A percentile compares a stretch with the other conserved stretches of the same genome.
Evolutionary conservation across 2,797 vertebrate genomes (phyloP).

Genomic region (Hippocampus kuda): DNA sequence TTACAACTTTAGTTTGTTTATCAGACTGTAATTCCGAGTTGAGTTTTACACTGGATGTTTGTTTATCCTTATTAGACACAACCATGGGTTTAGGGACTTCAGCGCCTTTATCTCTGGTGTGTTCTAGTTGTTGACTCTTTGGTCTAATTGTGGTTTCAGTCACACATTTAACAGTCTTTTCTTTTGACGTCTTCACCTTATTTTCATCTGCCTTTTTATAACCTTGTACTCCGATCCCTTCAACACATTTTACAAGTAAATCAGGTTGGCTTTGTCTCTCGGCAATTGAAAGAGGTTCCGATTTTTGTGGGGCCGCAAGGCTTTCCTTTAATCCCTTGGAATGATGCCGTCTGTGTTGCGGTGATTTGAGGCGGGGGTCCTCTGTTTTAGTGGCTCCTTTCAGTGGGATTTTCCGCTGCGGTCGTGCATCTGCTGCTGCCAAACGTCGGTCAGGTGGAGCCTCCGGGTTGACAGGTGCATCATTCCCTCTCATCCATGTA

Average conservation of each 20-base stretch:
- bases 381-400: slow-evolving; percentile 20
- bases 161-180: not conserved
- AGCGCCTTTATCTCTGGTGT: slow-evolving; percentile 9
- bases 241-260: slow-evolving; percentile 42
- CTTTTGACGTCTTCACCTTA: slow-evolving; percentile 3
- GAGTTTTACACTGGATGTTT: not conserved
- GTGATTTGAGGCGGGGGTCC: slow-evolving; percentile 34
- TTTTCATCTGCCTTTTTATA: slow-evolving; percentile 30
- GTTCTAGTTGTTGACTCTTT: slow-evolving; percentile 9
- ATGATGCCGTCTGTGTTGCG: slow-evolving; percentile 38
- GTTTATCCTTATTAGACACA: not conserved
- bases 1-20: not conserved
- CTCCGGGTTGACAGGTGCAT: slow-evolving; percentile 49
- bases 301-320: slow-evolving; percentile 32
- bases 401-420: slow-evolving; percentile 26
- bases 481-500: slow-evolving; percentile 46
- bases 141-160: slow-evolving; percentile 6
- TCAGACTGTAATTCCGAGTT: not conserved
- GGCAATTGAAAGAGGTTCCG: slow-evolving; percentile 31
- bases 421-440: slow-evolving; percentile 8
- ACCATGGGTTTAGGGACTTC: slow-evolving; percentile 2
- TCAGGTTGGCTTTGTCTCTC: slow-evolving; percentile 38
- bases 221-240: slow-evolving; percentile 43
- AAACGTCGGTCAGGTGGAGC: slow-evolving; percentile 21
- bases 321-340: slow-evolving; percentile 53